phyloP scores from a whole-genome alignment of 1,140 invertebrate species.

The Aradophagus sp. region DNA sequence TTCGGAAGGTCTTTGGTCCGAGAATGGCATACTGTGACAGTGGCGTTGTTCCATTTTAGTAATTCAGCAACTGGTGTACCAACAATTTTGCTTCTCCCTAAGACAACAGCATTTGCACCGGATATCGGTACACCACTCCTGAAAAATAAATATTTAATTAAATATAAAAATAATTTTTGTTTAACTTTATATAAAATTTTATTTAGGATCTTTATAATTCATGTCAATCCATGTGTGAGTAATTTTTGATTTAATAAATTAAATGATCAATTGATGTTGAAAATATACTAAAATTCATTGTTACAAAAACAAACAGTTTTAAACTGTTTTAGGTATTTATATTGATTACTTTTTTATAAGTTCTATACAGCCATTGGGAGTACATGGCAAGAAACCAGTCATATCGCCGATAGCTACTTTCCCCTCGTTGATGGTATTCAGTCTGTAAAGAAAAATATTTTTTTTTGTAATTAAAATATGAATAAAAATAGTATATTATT shows the following conservation, averaged over 20 bases:
- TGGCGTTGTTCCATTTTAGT: slow-evolving; percentile 97
- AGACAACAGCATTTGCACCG: slow-evolving; percentile 92
- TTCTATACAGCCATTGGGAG: slow-evolving; percentile 94
- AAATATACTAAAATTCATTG: too few species aligned
- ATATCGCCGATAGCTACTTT: slow-evolving; percentile 88
- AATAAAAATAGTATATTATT: too few species aligned
- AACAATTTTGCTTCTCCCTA: slow-evolving; percentile 98
- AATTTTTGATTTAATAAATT: too few species aligned
- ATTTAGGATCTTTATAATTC: too few species aligned
- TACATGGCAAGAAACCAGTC: slow-evolving; percentile 92
- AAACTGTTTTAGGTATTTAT: background rate
- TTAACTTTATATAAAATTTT: too few species aligned
- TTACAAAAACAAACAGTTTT: too few species aligned
- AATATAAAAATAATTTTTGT: too few species aligned
- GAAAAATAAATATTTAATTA: slow-evolving; percentile 8
- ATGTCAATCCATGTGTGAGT: too few species aligned
- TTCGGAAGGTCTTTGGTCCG: slow-evolving; percentile 89
- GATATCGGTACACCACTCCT: slow-evolving; percentile 85
- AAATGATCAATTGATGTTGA: too few species aligned
- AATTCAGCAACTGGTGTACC: slow-evolving; percentile 96
- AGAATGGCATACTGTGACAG: slow-evolving; percentile 97
- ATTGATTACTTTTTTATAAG: slow-evolving; percentile 83
- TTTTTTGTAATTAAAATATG: background rate
- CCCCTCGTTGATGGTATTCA: slow-evolving; percentile 95
- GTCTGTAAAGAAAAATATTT: slow-evolving; percentile 73